Evolutionary conservation across 2,888 invertebrate genomes (phyloP).

Genomic region (Lasioglossum calceatum): DNA sequence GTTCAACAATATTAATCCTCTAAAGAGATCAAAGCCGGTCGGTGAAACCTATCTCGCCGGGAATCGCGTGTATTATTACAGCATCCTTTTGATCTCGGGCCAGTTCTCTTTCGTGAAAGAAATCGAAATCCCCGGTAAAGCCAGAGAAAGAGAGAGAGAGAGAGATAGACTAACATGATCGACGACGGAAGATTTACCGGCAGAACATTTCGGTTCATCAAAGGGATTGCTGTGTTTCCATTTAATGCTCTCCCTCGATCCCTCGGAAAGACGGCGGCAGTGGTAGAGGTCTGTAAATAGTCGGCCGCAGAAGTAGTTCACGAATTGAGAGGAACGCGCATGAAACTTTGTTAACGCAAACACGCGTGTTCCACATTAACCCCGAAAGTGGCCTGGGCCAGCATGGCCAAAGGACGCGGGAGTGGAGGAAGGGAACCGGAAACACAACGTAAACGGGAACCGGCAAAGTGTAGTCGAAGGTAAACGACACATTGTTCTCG

Average conservation of each 20-base stretch:
- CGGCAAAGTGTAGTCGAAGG: slow-evolving; percentile 23
- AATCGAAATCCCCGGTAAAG: neutral
- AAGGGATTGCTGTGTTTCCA: neutral
- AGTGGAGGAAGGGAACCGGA: neutral
- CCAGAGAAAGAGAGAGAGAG: neutral
- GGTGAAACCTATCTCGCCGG: neutral
- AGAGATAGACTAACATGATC: neutral
- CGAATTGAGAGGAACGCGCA: slow-evolving; percentile 9
- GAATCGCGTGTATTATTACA: slow-evolving; percentile 15
- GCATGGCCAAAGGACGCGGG: neutral
- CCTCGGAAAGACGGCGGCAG: neutral
- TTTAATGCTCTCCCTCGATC: neutral
- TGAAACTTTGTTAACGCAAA: slow-evolving; percentile 13
- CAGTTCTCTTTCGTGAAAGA: neutral
- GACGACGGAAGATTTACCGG: neutral
- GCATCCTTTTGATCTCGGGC: neutral
- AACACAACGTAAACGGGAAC: slow-evolving; percentile 19
- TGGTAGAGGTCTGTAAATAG: slow-evolving; percentile 26
- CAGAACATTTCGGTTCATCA: neutral
- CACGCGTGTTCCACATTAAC: neutral
- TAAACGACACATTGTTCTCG: slow-evolving; percentile 56
- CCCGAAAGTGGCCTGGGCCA: neutral
- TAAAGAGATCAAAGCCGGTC: neutral
- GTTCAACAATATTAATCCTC: slow-evolving; percentile 6
- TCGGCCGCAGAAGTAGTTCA: slow-evolving; percentile 25